phyloP scores from a whole-genome alignment of 2,113 vertebrate genomes.

The Pitta sordida region DNA sequence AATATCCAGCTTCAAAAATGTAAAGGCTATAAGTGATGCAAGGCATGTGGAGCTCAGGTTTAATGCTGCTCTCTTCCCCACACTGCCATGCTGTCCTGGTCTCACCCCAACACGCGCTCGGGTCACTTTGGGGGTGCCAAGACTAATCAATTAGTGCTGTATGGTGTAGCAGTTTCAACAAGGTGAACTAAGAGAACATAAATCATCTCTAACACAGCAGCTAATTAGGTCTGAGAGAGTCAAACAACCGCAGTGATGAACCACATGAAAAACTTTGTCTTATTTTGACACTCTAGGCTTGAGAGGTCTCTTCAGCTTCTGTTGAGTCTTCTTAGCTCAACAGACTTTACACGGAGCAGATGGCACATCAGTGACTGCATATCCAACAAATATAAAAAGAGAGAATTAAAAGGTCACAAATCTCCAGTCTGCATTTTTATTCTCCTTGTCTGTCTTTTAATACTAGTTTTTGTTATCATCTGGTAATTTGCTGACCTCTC shows the following conservation, averaged over 20 bases:
- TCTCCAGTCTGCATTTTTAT: background rate
- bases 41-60: background rate
- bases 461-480: constrained; percentile 30
- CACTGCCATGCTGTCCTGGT: background rate
- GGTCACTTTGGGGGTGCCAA: background rate
- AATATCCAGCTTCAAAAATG: background rate
- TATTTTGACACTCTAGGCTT: background rate
- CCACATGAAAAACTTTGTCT: background rate
- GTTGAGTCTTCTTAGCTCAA: background rate
- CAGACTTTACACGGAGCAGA: background rate
- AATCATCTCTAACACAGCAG: background rate
- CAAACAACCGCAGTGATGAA: background rate
- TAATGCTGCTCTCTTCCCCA: rapidly evolving
- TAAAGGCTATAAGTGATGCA: background rate
- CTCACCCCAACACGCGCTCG: rapidly evolving
- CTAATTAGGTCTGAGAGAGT: background rate
- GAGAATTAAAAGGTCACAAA: background rate
- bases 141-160: background rate
- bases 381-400: background rate
- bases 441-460: background rate
- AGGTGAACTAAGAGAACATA: background rate
- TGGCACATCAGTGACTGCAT: background rate
- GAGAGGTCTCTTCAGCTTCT: background rate
- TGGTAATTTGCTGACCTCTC: constrained; percentile 46
- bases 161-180: background rate